These are phyloP conservation scores for Lagria hirta DNA, from an alignment of 2,888 invertebrate species.

Conservation along the genomic window DNA sequence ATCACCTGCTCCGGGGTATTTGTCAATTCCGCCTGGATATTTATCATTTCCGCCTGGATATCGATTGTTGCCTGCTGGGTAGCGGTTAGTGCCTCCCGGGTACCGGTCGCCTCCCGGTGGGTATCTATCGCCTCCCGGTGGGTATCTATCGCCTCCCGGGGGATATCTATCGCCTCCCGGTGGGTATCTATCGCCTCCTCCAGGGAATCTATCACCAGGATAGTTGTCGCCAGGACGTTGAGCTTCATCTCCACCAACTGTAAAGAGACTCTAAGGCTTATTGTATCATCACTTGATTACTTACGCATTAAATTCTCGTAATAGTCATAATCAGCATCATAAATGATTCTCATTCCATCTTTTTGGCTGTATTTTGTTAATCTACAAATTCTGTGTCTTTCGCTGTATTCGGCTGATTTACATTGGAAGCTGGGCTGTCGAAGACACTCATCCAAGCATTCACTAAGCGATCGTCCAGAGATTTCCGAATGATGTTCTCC, in stretches of 20 bases:
- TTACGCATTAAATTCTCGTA: slow-evolving; percentile 92
- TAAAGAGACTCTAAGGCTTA: too few species aligned
- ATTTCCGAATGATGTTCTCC: slow-evolving; percentile 90
- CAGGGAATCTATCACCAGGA: slow-evolving; percentile 31
- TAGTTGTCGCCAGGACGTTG: slow-evolving; percentile 38
- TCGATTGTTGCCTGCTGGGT: slow-evolving; percentile 31
- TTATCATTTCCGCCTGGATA: slow-evolving; percentile 1
- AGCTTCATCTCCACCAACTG: slow-evolving; percentile 45
- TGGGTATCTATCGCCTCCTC: slow-evolving; percentile 28
- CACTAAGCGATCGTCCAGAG: slow-evolving; percentile 82
- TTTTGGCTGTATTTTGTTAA: slow-evolving; percentile 84
- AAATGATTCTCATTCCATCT: slow-evolving; percentile 84
- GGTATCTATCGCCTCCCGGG: slow-evolving; percentile 31
- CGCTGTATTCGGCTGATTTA: slow-evolving; percentile 85
- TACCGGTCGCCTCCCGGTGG: slow-evolving; percentile 21
- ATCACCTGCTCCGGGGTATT: too few species aligned
- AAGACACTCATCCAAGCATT: slow-evolving; percentile 87
- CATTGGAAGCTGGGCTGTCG: slow-evolving; percentile 88
- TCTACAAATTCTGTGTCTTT: slow-evolving; percentile 80
- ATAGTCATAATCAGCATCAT: slow-evolving; percentile 90
- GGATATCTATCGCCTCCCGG: slow-evolving; percentile 32
- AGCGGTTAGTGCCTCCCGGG: slow-evolving; percentile 28
- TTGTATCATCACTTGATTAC: slow-evolving; percentile 50
- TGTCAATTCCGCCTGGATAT: too few species aligned
- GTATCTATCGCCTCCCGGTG: slow-evolving; percentile 33